Evolutionary conservation across 2,797 vertebrate species (phyloP).

Genomic region (Eulemur albifrons): DNA sequence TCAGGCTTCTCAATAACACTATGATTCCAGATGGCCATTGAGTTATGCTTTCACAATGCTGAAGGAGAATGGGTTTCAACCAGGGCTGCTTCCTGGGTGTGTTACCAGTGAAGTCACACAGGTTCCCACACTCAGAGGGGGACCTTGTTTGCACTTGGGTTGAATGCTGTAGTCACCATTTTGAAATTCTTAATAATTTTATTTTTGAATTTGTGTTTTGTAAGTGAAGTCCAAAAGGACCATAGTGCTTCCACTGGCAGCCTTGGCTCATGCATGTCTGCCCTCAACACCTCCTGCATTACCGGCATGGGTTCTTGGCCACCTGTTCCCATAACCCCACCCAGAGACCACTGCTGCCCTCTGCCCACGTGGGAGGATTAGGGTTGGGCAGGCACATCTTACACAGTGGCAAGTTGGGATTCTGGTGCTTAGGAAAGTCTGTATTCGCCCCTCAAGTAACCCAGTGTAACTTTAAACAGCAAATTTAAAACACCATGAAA

Average conservation of each 20-base stretch:
- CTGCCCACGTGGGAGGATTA: neutral
- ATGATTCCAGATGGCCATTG: neutral
- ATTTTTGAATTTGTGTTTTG: neutral
- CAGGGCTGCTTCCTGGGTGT: neutral
- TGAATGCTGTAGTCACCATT: neutral
- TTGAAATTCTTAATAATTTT: neutral
- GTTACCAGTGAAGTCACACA: neutral
- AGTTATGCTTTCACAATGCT: neutral
- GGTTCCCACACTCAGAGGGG: neutral
- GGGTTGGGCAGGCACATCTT: too few species aligned
- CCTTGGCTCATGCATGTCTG: neutral
- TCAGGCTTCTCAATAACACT: neutral
- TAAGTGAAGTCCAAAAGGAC: neutral
- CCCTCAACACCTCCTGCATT: neutral
- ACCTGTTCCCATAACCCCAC: neutral
- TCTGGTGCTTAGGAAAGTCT: neutral
- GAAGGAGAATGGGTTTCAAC: neutral
- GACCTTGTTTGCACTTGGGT: neutral
- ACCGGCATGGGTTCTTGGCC: neutral
- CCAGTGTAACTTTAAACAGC: neutral
- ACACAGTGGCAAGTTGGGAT: neutral
- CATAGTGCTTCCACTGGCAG: neutral
- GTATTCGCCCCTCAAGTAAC: neutral
- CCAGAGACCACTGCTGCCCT: neutral
- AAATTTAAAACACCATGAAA: neutral